Evolutionary conservation across 1,140 invertebrate genomes (phyloP).

Genomic region (Caenorhabditis latens): DNA sequence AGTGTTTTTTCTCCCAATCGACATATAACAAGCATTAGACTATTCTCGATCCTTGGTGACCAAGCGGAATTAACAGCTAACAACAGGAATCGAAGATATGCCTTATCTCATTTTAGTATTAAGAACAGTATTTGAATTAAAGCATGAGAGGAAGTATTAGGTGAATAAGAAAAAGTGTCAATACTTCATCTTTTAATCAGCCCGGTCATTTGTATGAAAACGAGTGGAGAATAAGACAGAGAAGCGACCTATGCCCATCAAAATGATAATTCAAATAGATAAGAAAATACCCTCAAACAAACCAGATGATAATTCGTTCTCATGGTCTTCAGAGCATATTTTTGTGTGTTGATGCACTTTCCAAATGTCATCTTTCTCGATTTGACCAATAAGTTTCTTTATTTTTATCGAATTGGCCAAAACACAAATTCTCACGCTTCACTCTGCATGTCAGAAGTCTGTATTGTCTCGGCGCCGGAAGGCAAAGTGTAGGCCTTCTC

Average conservation of each 20-base stretch:
- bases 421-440: conserved; percentile 34
- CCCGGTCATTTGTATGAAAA: neutral
- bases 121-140: too few relatives aligned
- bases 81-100: neutral
- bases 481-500: neutral
- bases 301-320: conserved; percentile 41
- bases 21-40: too few relatives aligned
- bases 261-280: conserved; percentile 8
- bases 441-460: neutral
- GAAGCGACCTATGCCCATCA: conserved; percentile 45
- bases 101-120: too few relatives aligned
- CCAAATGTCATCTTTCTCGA: neutral
- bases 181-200: neutral
- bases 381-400: conserved; percentile 4
- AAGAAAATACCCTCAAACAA: neutral
- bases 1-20: too few relatives aligned
- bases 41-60: too few relatives aligned
- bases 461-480: neutral
- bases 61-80: too few relatives aligned
- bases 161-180: neutral
- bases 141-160: neutral
- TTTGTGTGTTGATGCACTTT: conserved; percentile 8
- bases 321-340: neutral
- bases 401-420: neutral
- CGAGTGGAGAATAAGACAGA: neutral